Conservation (phyloP, 2,888 invertebrate species). For the Campoletis raptor region DNA sequence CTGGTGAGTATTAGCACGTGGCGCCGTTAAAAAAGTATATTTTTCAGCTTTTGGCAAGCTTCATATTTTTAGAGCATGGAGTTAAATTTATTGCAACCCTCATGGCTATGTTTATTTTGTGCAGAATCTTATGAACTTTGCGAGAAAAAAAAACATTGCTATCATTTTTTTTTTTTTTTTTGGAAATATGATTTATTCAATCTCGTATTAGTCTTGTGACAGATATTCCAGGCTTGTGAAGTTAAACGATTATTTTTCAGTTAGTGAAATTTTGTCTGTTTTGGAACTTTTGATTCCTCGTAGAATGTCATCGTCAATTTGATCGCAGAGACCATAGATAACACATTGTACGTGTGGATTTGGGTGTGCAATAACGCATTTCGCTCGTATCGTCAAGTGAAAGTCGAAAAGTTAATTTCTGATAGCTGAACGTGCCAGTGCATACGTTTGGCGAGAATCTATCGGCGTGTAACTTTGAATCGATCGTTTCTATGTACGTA, state of each 20-base stretch:
- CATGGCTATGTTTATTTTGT: background rate
- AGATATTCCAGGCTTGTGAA: background rate
- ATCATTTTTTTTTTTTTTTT: background rate
- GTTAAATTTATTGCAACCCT: background rate
- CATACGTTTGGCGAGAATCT: conserved; percentile 35
- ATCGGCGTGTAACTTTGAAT: conserved; percentile 28
- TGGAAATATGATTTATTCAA: background rate
- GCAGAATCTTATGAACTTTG: background rate
- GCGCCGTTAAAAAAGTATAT: background rate
- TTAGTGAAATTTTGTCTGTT: background rate
- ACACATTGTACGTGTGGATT: conserved; percentile 25
- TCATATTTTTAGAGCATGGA: background rate
- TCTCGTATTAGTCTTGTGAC: background rate
- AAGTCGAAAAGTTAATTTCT: conserved; percentile 61
- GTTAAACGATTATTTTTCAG: background rate
- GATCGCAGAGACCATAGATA: conserved; percentile 22
- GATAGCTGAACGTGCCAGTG: conserved; percentile 48
- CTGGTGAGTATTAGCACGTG: conserved; percentile 59
- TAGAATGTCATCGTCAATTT: conserved; percentile 19
- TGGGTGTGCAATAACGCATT: conserved; percentile 18
- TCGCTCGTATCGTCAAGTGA: conserved; percentile 46
- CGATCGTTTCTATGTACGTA: conserved; percentile 31
- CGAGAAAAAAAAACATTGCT: background rate
- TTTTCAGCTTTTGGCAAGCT: background rate
- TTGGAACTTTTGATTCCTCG: background rate